These are phyloP conservation scores for Fulica atra DNA, from an alignment of 2,113 vertebrate species.

Conservation along the genomic window DNA sequence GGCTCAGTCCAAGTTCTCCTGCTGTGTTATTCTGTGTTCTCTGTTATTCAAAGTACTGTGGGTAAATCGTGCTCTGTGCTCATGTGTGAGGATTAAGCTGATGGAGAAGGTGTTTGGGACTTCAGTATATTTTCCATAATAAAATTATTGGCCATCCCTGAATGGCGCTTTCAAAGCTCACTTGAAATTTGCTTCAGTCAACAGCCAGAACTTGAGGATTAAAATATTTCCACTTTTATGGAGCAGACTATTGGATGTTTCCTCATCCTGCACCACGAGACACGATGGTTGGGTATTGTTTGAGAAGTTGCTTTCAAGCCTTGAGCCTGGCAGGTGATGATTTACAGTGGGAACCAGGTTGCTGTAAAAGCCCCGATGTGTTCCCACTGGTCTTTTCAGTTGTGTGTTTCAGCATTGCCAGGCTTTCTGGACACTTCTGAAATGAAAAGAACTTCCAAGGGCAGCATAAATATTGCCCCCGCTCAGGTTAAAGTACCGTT, in stretches of 20 bases:
- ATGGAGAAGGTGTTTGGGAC: background rate
- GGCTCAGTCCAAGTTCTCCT: background rate
- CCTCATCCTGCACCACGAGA: background rate
- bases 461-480: background rate
- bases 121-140: background rate
- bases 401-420: background rate
- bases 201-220: background rate
- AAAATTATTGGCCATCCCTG: background rate
- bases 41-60: background rate
- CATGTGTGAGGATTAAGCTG: background rate
- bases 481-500: background rate
- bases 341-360: background rate
- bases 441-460: background rate
- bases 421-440: background rate
- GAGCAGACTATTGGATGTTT: background rate
- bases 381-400: background rate
- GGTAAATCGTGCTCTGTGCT: background rate
- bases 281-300: background rate
- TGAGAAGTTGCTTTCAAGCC: background rate
- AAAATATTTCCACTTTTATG: background rate
- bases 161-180: background rate
- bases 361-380: background rate
- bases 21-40: background rate
- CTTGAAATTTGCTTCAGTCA: background rate
- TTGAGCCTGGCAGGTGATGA: background rate